Evolutionary conservation across 1,140 invertebrate species (phyloP).

Genomic region (Agrilus planipennis): DNA sequence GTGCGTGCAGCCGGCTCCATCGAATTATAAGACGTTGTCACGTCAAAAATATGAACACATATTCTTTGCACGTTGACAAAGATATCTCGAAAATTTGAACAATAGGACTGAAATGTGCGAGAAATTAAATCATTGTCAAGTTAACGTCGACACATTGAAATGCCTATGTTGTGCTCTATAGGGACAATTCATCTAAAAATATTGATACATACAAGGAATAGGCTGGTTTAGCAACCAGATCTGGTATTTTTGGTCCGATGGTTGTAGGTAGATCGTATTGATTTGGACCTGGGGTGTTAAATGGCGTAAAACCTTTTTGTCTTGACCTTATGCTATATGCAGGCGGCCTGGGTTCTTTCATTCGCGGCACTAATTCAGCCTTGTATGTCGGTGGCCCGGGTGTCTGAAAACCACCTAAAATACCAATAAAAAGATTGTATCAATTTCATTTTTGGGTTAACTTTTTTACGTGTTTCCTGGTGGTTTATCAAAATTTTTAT

Average conservation of each 20-base stretch:
- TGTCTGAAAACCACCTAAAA: constrained; percentile 21
- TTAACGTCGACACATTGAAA: too few relatives aligned
- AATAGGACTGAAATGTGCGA: too few relatives aligned
- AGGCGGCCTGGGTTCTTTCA: constrained; percentile 37
- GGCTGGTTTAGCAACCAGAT: constrained; percentile 31
- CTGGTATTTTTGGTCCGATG: constrained; percentile 30
- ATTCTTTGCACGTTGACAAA: too few relatives aligned
- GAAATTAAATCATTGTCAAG: background rate
- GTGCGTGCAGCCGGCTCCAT: too few relatives aligned
- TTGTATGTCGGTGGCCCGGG: constrained; percentile 46
- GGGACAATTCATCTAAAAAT: background rate
- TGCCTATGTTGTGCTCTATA: background rate
- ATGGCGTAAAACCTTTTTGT: constrained; percentile 13
- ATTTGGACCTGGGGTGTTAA: constrained; percentile 45
- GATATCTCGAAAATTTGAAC: too few relatives aligned
- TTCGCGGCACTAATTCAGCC: constrained; percentile 36
- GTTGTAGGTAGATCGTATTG: constrained; percentile 40
- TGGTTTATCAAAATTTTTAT: too few relatives aligned
- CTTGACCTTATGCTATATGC: constrained; percentile 42
- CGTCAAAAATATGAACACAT: too few relatives aligned
- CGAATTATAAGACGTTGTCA: too few relatives aligned
- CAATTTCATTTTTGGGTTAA: background rate
- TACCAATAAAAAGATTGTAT: background rate
- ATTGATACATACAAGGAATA: constrained; percentile 38
- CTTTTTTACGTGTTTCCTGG: too few relatives aligned